phyloP scores from a whole-genome alignment of 2,797 vertebrate genomes.

The Sebastiscus tertius region DNA sequence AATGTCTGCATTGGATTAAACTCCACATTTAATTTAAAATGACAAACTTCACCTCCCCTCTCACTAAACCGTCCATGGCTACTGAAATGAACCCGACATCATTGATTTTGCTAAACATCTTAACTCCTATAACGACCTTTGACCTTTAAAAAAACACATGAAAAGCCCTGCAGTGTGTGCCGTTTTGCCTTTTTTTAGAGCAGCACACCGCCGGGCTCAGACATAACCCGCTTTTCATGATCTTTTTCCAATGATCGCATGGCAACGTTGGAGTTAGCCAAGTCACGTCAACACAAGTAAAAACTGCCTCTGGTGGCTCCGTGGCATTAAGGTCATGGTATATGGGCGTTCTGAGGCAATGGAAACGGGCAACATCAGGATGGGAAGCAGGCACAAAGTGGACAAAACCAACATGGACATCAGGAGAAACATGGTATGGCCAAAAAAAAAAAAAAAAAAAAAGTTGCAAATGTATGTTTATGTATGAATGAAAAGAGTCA shows the following conservation, averaged over 20 bases:
- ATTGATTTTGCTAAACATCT: background rate
- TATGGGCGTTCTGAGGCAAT: slow-evolving; percentile 66
- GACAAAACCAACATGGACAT: slow-evolving; percentile 27
- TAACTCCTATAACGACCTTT: slow-evolving; percentile 29
- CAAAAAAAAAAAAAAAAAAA: background rate
- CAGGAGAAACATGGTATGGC: background rate
- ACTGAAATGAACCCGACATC: background rate
- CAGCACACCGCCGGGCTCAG: slow-evolving; percentile 2
- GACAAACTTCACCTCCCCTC: background rate
- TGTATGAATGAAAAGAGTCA: slow-evolving; percentile 7
- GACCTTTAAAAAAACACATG: slow-evolving; percentile 15
- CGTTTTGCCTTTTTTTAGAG: background rate
- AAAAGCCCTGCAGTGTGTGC: background rate
- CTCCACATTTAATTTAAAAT: background rate
- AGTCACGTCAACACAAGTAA: slow-evolving; percentile 63
- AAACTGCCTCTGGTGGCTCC: slow-evolving; percentile 64
- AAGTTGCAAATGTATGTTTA: slow-evolving; percentile 9
- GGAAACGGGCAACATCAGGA: slow-evolving; percentile 58
- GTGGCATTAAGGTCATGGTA: slow-evolving; percentile 62
- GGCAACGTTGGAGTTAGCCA: slow-evolving; percentile 39
- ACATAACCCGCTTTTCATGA: slow-evolving; percentile 39
- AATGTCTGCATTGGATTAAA: background rate
- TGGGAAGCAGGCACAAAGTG: slow-evolving; percentile 31
- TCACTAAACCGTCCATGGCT: background rate
- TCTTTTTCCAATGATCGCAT: slow-evolving; percentile 68